Evolutionary conservation across 2,113 vertebrate species (phyloP).

Genomic region (Brachypodius melanocephalos): DNA sequence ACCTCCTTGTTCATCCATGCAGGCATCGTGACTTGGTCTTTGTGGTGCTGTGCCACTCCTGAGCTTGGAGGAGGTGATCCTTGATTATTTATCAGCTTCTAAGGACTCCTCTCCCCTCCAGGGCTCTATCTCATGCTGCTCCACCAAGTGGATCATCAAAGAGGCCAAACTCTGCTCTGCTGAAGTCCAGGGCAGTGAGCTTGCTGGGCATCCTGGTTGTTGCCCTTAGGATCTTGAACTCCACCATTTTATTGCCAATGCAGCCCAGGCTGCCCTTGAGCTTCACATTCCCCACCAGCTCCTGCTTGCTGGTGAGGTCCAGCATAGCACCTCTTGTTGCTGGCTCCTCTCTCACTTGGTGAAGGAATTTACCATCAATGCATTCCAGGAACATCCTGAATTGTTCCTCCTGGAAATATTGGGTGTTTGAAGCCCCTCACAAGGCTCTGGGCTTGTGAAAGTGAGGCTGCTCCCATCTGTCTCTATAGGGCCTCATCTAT

Average conservation of each 20-base stretch:
- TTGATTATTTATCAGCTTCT: not conserved
- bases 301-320: not conserved
- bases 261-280: not conserved
- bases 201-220: not conserved
- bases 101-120: not conserved
- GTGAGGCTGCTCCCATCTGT: not conserved
- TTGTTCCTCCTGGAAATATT: not conserved
- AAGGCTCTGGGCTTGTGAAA: not conserved
- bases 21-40: not conserved
- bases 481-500: not conserved
- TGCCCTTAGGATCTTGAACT: not conserved
- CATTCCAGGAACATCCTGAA: not conserved
- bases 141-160: not conserved
- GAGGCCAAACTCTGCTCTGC: not conserved
- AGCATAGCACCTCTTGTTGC: not conserved
- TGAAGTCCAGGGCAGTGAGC: not conserved
- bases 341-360: not conserved
- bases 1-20: not conserved
- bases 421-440: not conserved
- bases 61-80: not conserved
- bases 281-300: not conserved
- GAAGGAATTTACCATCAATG: not conserved
- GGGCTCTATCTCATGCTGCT: not conserved
- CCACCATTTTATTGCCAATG: not conserved
- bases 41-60: accelerated